Evolutionary conservation across 2,888 invertebrate species (phyloP), one percentile per base, ranked within the genome.

Genomic region (Orchesella flavescens): DNA sequence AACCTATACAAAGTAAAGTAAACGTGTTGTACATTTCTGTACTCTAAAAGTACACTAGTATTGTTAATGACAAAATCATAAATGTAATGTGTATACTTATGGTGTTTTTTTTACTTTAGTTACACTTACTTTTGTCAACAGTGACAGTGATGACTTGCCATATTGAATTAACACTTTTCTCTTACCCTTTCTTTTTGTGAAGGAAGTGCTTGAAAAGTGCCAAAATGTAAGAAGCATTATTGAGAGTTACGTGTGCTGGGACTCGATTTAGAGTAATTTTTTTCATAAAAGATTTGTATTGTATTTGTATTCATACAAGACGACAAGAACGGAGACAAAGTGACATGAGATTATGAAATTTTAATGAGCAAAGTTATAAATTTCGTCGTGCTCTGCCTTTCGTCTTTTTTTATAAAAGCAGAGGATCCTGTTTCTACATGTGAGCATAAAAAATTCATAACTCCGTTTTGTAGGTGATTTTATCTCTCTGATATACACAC

Each of bases 141-240:
- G 69, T 82, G 82, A 82, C 76, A 83, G 76, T 77, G 76, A 83
- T 83, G 83, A 83, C 83, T 83, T 83, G 83, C 49, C 71, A 71
- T 74, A 74, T 74, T 74, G 80, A 71, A 77, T 63, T 77, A 55
- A 71, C 76, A 76, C 55, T 72, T 77, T 77, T 66, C 4, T 71
- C 53, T 49, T 65, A 24, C 75, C 82, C 69, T 71, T 49, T 74
- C 61, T 53, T 57, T 9, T 77, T 69, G 19, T 46, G 34, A 59
- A 21, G n/a, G 21, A 73, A 68, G 46, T 63, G 21, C 82, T 82
- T 80, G 72, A 71, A 79, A 72, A 65, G 55, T 19, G 53, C 10
- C 46, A 46, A 46, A 46, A 46, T 10, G 46, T 46, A 46, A 46
- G 13, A 17, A 53, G 17, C 53, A 53, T 5, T 53, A 5, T 2